Conservation (phyloP, 2,888 invertebrate genomes). For the Eilema sororculum region DNA sequence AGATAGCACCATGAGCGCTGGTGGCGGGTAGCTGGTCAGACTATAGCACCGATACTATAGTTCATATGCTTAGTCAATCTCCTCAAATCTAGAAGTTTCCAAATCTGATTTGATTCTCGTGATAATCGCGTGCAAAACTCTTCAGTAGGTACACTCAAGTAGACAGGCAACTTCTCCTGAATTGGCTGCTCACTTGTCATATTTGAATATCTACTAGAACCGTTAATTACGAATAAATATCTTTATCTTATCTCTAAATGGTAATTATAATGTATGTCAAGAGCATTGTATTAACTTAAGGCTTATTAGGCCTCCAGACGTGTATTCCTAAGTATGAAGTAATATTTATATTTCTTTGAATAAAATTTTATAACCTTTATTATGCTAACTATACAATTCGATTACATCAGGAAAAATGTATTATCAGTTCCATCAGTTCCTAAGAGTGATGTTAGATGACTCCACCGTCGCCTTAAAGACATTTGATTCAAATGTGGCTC, state of each 20-base stretch:
- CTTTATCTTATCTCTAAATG: conserved; percentile 13
- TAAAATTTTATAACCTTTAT: no score
- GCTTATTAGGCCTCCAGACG: not conserved
- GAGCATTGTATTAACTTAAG: not conserved
- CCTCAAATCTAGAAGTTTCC: not conserved
- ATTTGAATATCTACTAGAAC: conserved; percentile 3
- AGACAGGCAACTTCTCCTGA: not conserved
- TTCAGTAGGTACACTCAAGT: not conserved
- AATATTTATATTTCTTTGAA: no score
- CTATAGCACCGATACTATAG: no score
- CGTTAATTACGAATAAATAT: not conserved
- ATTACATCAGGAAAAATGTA: no score
- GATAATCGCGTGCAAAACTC: not conserved
- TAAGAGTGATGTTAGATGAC: no score
- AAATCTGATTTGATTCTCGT: not conserved
- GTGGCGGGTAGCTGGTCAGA: no score
- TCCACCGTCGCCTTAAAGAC: no score
- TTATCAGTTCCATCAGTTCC: no score
- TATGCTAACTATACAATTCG: no score
- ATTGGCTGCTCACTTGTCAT: not conserved
- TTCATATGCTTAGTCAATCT: no score
- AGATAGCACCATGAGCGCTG: no score
- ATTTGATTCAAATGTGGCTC: no score
- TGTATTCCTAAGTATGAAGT: not conserved
- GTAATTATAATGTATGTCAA: conserved; percentile 17